Conservation (phyloP, 2,113 vertebrate species). For the Tragelaphus imberbis region DNA sequence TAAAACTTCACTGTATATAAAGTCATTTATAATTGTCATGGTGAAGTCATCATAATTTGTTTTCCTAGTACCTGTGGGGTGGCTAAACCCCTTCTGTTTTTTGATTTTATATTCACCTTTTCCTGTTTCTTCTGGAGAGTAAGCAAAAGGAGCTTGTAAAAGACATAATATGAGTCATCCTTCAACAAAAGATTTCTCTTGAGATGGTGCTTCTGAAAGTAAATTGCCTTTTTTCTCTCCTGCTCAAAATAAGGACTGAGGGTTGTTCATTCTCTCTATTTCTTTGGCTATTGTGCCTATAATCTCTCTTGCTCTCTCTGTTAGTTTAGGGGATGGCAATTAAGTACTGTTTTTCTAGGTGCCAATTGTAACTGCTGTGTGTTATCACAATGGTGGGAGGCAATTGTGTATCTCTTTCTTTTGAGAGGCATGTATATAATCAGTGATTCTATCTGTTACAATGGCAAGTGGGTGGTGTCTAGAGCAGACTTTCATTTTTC, state of each 20-base stretch:
- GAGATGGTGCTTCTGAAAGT: constrained; percentile 48
- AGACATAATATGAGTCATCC: constrained; percentile 44
- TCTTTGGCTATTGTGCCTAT: constrained; percentile 38
- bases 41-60: constrained; percentile 23
- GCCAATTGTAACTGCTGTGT: constrained; percentile 44
- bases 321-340: constrained; percentile 45
- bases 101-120: constrained; percentile 47
- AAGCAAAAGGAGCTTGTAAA: constrained; percentile 63
- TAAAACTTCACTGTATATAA: neutral
- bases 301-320: neutral
- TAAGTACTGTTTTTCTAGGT: constrained; percentile 59
- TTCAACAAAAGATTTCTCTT: constrained; percentile 61
- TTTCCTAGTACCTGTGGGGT: constrained; percentile 12
- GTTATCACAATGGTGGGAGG: neutral
- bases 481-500: constrained; percentile 43
- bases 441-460: constrained; percentile 50
- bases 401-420: constrained; percentile 34
- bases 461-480: constrained; percentile 30
- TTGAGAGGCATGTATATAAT: constrained; percentile 42
- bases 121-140: constrained; percentile 26
- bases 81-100: neutral
- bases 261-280: constrained; percentile 44
- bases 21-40: constrained; percentile 48
- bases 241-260: constrained; percentile 7
- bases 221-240: constrained; percentile 51